Conservation (phyloP, 2,113 vertebrate genomes). For the Gyps fulvus region DNA sequence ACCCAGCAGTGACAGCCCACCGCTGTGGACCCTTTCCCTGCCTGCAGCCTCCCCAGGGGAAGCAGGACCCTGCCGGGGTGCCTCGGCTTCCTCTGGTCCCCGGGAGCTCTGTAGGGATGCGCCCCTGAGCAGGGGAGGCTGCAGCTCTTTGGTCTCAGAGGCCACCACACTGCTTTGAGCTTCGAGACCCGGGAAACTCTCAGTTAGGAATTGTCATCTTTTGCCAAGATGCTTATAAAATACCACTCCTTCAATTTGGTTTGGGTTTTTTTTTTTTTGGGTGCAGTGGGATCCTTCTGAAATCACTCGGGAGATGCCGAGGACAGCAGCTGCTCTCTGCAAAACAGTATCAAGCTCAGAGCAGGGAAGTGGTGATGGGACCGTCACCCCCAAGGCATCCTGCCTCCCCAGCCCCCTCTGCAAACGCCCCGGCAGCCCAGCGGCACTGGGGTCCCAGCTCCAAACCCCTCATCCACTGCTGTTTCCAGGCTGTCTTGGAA, state of each 20-base stretch:
- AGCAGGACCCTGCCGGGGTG: background rate
- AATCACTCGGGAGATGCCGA: background rate
- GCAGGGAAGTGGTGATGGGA: background rate
- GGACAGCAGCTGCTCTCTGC: background rate
- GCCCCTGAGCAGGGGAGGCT: background rate
- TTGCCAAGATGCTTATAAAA: background rate
- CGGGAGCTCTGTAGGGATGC: fast-evolving
- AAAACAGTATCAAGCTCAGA: background rate
- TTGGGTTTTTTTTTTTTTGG: background rate
- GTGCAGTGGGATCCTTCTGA: background rate
- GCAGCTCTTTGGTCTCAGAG: background rate
- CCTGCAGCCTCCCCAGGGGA: fast-evolving
- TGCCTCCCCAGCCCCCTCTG: background rate
- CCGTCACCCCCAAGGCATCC: fast-evolving
- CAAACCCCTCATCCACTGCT: background rate
- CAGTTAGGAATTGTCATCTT: background rate
- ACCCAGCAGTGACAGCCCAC: background rate
- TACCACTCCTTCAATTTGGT: background rate
- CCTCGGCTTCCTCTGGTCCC: background rate
- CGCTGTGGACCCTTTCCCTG: background rate
- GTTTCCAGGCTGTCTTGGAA: background rate
- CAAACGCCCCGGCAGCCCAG: background rate
- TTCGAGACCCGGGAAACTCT: background rate
- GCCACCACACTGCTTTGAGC: background rate
- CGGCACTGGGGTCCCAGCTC: fast-evolving